Evolutionary conservation across 2,113 vertebrate genomes (phyloP), one percentile per base, ranked within the genome.

Genomic region (Prietella phreatophila): DNA sequence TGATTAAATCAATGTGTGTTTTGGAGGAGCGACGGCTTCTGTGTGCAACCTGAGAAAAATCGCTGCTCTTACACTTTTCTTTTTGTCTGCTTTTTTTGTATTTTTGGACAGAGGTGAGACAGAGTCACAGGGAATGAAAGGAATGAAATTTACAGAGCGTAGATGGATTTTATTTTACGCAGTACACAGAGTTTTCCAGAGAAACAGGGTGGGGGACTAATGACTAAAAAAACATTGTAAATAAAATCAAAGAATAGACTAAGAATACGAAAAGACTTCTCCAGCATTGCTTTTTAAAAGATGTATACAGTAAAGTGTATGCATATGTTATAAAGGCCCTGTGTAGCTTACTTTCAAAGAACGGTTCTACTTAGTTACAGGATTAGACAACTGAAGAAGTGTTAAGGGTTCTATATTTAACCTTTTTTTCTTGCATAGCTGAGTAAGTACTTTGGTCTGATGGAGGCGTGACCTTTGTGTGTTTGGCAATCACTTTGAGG

Each of bases 11-110:
- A 90, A 65, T 89, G 90, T 90, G 86, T 20, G 83, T 87, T 82
- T 56, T 81, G 27, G 78, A 76, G 82, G 78, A 85, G 85, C 93
- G 39, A 1, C 93, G 92, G 90, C 92, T 93, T 91, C 92, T 93
- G 92, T 88, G 91, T 27, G 55, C 87, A 89, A 92, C 91, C 87
- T 91, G 84, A 90, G 79, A 60, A 89, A 93, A 94, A 90, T 75
- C 94, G 94, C 93, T 92, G 90, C 90, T 76, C 36, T 2, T n/a
- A 91, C 91, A 88, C 56, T 93, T 95, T 92, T 93, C 89, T 79
- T 78, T 76, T 78, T 76, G 2, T 75, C 71, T 47, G 17, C 36
- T 22, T 42, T 75, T 75, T 42, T 36, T 76, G 42, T 78, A 53
- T 85, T 73, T 84, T 73, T 42, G 81, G 88, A 85, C 92, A 89